Base-by-base conservation (phyloP, 2,888 invertebrate species). In the Stegana nigrithorax region DNA sequence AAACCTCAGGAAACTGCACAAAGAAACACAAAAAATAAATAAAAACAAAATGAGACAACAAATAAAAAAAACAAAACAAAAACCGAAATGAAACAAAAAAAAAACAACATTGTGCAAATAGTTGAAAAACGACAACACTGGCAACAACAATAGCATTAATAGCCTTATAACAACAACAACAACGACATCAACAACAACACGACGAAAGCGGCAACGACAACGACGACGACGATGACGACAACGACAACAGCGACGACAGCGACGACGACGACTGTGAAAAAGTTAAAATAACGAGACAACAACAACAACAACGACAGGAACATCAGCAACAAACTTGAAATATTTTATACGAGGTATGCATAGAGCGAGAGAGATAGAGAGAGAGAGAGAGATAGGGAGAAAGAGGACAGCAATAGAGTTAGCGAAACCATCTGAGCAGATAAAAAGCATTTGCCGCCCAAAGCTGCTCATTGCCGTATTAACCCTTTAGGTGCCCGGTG, bases 11-110 rank as follows among this genome's bases (percentile, higher is more conserved):
- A 77, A 79, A 77, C 71, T 67, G 67, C 68, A 65, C 67, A 71
- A 75, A 57, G n/a, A n/a, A n/a, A n/a, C n/a, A n/a, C n/a, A n/a
- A n/a, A n/a, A n/a, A n/a, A n/a, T n/a, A 75, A 79, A 77, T 77
- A 79, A 79, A 76, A 75, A 77, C 75, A 75, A 75, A 79, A 79
- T 77, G 77, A 76, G 77, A 77, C 75, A 75, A 75, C 79, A 79
- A 75, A 78, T 74, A 66, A 65, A 67, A 69, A 68, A 69, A 62
- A 67, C 44, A 32, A 14, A 21, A 21, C 21, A 67, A 65, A 17
- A 47, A 59, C 62, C 62, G 59, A 66, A 61, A 39, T 55, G 39
- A 36, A 59, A 2, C 7, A 10, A 60, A 29, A 21, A 2, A n/a
- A 1, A 17, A 7, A 0, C 12, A 21, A 23, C 6, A 12, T 4